These are phyloP conservation scores for Biston betularia DNA, from an alignment of 2,888 invertebrate genomes.

Conservation along the genomic window DNA sequence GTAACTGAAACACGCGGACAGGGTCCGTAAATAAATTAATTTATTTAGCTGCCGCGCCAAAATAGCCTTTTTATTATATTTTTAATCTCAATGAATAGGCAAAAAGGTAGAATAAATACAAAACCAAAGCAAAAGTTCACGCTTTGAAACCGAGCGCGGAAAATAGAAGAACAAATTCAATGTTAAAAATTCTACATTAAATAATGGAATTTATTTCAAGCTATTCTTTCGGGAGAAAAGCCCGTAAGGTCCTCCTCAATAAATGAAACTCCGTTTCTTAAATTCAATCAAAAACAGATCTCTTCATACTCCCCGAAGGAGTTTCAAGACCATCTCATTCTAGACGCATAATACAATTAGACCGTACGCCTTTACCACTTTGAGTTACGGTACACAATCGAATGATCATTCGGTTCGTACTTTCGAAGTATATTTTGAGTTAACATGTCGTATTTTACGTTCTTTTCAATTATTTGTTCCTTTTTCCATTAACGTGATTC, in stretches of 20 bases:
- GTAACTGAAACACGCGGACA: background rate
- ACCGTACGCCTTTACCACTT: background rate
- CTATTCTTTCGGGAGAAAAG: background rate
- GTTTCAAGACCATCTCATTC: slow-evolving; percentile 49
- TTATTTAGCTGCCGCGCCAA: background rate
- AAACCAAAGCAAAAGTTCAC: background rate
- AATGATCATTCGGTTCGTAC: slow-evolving; percentile 2
- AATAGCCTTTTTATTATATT: slow-evolving; percentile 1
- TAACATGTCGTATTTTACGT: slow-evolving; percentile 40
- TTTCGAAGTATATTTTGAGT: slow-evolving; percentile 24
- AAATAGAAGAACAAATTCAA: slow-evolving; percentile 3
- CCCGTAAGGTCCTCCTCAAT: background rate
- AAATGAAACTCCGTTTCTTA: slow-evolving; percentile 26
- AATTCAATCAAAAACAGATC: slow-evolving; percentile 52
- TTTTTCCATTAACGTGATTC: slow-evolving; percentile 50
- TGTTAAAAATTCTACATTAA: slow-evolving; percentile 4
- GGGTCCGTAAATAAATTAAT: slow-evolving; percentile 4
- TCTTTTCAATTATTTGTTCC: slow-evolving; percentile 49
- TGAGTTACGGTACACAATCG: slow-evolving; percentile 5
- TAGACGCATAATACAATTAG: slow-evolving; percentile 49
- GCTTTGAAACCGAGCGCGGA: background rate
- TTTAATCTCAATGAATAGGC: background rate
- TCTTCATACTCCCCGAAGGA: slow-evolving; percentile 45
- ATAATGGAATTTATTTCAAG: slow-evolving; percentile 11
- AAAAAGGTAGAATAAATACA: background rate